Base-by-base conservation (phyloP, 2,113 vertebrate genomes). In the Baryphthengus martii region DNA sequence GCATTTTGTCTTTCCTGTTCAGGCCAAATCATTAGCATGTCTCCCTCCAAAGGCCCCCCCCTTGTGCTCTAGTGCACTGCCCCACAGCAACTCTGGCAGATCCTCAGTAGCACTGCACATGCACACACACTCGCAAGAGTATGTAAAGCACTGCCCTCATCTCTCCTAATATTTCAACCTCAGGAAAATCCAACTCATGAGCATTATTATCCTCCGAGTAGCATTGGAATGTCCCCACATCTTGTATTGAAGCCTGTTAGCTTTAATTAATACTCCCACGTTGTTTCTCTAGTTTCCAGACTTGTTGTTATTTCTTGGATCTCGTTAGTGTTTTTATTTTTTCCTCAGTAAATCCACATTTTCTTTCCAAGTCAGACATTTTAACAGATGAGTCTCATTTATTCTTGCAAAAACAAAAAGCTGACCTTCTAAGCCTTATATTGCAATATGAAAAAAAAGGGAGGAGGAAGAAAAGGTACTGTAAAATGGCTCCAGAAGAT, bases 241-340 rank as follows among this genome's bases (percentile, higher is more conserved):
- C 31, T 47, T 44, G 49, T 26, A 13, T 33, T 67, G 65, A 37
- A 91, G 65, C 39, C 59, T 0, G 1, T 71, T 92, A 89, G 68
- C 91, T 93, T 89, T 92, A 95, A 89, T 91, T 90, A 91, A 79
- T 31, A 31, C 78, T 79, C 87, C 89, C 39, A 45, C 42, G 33
- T 89, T 53, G 52, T 67, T 78, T 13, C 45, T 79, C 45, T 79
- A 23, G 21, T 76, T 93, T 66, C 81, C 49, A 66, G 87, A 17
- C 81, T 62, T 19, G 47, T 72, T 96, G 62, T 76, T 95, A 94
- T 93, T 62, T 91, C 93, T 95, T 91, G 67, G 70, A 91, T 79
- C 78, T 83, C 81, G 86, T 91, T 85, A 83, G 70, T 87, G 87
- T 33, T 93, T 93, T 95, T 84, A 58, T 53, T 92, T 84, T 95